phyloP scores from a whole-genome alignment of 1,140 invertebrate genomes.

The Pentalonia nigronervosa region DNA sequence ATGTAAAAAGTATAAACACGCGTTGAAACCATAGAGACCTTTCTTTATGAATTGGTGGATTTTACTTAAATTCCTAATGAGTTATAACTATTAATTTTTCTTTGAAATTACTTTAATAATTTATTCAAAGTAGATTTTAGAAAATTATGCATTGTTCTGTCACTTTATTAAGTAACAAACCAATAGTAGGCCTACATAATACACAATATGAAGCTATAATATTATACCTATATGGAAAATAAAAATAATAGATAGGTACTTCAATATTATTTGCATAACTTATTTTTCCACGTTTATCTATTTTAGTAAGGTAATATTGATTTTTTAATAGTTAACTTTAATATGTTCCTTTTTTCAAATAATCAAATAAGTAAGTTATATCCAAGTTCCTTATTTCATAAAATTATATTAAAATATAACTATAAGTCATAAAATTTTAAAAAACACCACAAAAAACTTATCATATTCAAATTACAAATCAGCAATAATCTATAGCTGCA shows the following conservation, averaged over 20 bases:
- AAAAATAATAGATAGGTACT: background rate
- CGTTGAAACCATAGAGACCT: too few species aligned
- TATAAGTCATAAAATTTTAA: background rate
- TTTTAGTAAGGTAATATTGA: background rate
- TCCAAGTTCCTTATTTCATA: background rate
- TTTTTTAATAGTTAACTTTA: background rate
- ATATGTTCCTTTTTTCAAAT: background rate
- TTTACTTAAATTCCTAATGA: too few species aligned
- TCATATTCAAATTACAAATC: background rate
- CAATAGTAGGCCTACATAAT: too few species aligned
- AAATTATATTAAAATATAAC: background rate
- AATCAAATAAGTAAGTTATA: background rate
- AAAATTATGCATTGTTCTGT: too few species aligned
- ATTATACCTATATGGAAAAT: background rate
- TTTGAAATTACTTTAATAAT: too few species aligned
- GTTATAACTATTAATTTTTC: too few species aligned
- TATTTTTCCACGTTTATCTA: background rate
- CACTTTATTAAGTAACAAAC: too few species aligned
- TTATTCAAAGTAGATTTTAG: too few species aligned
- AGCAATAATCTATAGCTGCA: background rate
- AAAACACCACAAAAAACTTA: background rate
- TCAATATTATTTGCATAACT: background rate
- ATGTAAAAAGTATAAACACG: background rate
- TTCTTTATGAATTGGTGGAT: background rate
- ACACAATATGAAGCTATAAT: background rate